These are phyloP conservation scores for Arrhamphus sclerolepis DNA, from an alignment of 2,797 vertebrate species.

Conservation along the genomic window DNA sequence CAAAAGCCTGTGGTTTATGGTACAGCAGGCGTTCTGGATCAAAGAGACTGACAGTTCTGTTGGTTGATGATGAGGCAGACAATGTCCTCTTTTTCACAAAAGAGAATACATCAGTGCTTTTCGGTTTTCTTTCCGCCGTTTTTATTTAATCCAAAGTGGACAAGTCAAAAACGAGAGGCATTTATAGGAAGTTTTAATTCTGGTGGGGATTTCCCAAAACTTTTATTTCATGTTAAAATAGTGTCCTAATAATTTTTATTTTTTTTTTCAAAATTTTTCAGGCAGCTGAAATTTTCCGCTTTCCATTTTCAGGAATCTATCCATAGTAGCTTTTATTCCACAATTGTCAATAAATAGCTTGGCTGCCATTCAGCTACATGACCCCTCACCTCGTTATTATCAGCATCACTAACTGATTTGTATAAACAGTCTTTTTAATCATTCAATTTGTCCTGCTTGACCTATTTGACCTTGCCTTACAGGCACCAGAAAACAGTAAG, in stretches of 20 bases:
- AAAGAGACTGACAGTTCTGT: constrained; percentile 16
- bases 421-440: constrained; percentile 54
- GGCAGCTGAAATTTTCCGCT: constrained; percentile 37
- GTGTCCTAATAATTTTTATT: constrained; percentile 18
- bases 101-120: constrained; percentile 1
- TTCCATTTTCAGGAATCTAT: constrained; percentile 46
- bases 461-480: constrained; percentile 52
- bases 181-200: constrained; percentile 5
- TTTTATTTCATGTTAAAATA: constrained; percentile 27
- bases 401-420: constrained; percentile 53
- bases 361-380: constrained; percentile 29
- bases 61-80: constrained; percentile 18
- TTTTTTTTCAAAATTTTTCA: constrained; percentile 14
- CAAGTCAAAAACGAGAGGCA: not conserved
- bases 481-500: constrained; percentile 51
- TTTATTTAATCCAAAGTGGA: constrained; percentile 15
- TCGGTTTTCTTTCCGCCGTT: too few relatives aligned
- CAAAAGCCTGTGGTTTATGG: constrained; percentile 1
- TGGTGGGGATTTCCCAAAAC: constrained; percentile 22
- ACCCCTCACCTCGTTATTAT: constrained; percentile 8
- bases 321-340: constrained; percentile 56
- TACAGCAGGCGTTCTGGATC: constrained; percentile 16
- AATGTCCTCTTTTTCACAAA: constrained; percentile 12
- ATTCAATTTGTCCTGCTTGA: constrained; percentile 64
- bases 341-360: constrained; percentile 52